Base-by-base conservation (phyloP, 2,888 invertebrate species). In the Leptarthrus brevirostris region DNA sequence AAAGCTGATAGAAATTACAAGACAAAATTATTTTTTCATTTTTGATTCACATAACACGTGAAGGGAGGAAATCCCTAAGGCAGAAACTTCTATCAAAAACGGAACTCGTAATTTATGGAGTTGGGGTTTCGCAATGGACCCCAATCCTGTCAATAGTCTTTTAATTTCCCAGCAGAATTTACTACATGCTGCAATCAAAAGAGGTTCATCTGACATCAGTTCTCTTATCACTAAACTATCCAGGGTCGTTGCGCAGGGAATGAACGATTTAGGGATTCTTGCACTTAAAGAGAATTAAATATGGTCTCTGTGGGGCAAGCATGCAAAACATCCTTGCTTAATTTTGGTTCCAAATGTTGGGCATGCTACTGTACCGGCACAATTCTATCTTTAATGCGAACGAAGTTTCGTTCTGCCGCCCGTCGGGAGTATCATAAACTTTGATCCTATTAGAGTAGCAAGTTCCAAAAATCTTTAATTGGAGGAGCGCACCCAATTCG, bases 241-340 rank as follows among this genome's bases (percentile, higher is more conserved):
- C 22, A 14, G 61, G 16, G 5, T 6, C 22, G 64, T 16, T 20
- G 14, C n/a, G 40, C 24, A 5, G 14, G 0, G 1, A 14, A n/a
- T 10, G 14, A 44, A 24, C 24, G 44, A 64, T 64, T 64, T 64
- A 14, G 47, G 26, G 64, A 64, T 64, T 64, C 47, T 47, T 64
- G 44, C 64, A 47, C 44, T 64, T 47, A 64, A 64, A 64, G 22
- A 64, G 64, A 64, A 64, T 64, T 64, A 64, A 24, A 64, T 64
- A 64, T 47, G 44, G 64, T 16, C 64, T 44, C 64, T 22, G 47
- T 64, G 64, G 20, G 64, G 47, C n/a, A n/a, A 40, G 14, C 44
- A 40, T 61, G 22, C 61, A 18, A 12, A 12, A 18, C 8, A n/a
- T 20, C 56, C 56, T 30, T 22, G 24, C 26, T 26, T 24, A 54